These are phyloP conservation scores for Tetramorium bicarinatum DNA, from an alignment of 2,888 invertebrate species.

Conservation along the genomic window DNA sequence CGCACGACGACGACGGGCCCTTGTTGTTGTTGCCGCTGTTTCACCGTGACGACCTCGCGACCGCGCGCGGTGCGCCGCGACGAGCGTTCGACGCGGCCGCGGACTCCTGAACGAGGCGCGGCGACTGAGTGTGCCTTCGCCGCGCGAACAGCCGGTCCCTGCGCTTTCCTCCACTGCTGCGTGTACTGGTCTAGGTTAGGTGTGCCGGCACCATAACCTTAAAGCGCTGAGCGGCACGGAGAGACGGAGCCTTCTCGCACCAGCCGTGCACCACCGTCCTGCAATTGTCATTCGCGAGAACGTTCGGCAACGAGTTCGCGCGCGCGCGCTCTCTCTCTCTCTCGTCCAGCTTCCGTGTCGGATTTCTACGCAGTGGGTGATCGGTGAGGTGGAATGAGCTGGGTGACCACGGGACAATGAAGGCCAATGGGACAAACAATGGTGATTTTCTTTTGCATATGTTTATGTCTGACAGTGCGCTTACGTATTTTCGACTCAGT, in stretches of 20 bases:
- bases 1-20: slow-evolving; percentile 37
- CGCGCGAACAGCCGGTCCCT: slow-evolving; percentile 38
- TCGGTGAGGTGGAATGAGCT: slow-evolving; percentile 82
- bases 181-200: slow-evolving; percentile 81
- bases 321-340: no score
- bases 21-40: slow-evolving; percentile 39
- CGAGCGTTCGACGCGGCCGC: slow-evolving; percentile 47
- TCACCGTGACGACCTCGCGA: slow-evolving; percentile 30
- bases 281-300: background rate
- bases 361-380: slow-evolving; percentile 69
- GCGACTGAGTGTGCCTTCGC: slow-evolving; percentile 48
- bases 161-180: slow-evolving; percentile 69
- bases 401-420: slow-evolving; percentile 83
- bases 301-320: background rate
- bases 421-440: slow-evolving; percentile 86
- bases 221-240: slow-evolving; percentile 39
- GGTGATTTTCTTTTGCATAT: slow-evolving; percentile 78
- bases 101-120: slow-evolving; percentile 55
- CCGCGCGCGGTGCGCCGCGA: slow-evolving; percentile 32
- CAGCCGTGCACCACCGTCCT: background rate
- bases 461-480: background rate
- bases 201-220: slow-evolving; percentile 85
- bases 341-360: slow-evolving; percentile 47
- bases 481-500: background rate
- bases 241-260: background rate